Conservation (phyloP, 2,113 vertebrate species). For the Sinocyclocheilus maitianheensis region DNA sequence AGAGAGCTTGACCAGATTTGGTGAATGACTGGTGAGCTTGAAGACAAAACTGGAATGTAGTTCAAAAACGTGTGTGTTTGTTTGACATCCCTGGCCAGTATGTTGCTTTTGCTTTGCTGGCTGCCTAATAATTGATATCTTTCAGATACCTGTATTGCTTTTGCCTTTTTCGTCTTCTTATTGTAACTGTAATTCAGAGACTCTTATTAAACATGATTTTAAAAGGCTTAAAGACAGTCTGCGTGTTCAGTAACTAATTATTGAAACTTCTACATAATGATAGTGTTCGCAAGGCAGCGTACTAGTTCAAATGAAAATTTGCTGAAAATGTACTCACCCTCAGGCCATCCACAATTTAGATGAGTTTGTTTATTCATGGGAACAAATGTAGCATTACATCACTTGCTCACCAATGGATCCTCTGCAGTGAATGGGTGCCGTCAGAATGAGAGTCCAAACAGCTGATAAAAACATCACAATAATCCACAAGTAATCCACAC, state of each 20-base stretch:
- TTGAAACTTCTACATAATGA: not conserved
- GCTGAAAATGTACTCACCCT: too few relatives aligned
- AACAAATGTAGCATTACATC: too few relatives aligned
- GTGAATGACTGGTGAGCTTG: not conserved
- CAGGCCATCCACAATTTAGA: too few relatives aligned
- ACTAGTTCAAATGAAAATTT: too few relatives aligned
- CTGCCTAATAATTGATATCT: not conserved
- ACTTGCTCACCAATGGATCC: too few relatives aligned
- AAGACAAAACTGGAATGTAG: not conserved
- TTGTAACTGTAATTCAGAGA: slow-evolving; percentile 35
- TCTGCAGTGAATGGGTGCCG: too few relatives aligned
- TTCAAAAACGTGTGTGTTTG: not conserved
- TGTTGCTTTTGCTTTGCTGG: slow-evolving; percentile 4
- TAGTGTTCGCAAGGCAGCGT: not conserved
- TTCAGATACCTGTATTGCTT: slow-evolving; percentile 26
- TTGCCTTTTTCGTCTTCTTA: slow-evolving; percentile 32
- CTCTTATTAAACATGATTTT: not conserved
- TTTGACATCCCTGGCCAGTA: not conserved
- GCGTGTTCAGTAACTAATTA: not conserved
- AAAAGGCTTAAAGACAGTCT: not conserved
- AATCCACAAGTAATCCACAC: too few relatives aligned
- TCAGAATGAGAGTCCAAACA: too few relatives aligned
- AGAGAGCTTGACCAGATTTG: not conserved
- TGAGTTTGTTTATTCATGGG: too few relatives aligned
- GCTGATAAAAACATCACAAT: too few relatives aligned